Evolutionary conservation across 2,888 invertebrate genomes (phyloP).

Genomic region (Lasioglossum morio): DNA sequence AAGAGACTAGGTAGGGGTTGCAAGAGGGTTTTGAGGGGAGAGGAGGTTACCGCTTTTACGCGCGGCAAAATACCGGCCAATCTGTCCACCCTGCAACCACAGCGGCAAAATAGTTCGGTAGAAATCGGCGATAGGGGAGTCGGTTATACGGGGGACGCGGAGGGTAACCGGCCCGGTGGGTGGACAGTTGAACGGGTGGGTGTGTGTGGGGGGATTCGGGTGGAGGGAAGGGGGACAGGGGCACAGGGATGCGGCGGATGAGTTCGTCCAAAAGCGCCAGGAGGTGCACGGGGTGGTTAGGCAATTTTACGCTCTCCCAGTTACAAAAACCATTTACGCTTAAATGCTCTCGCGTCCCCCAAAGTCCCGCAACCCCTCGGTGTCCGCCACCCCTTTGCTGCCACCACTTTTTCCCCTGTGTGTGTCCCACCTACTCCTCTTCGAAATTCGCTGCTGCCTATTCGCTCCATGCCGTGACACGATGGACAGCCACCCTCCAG

Average conservation of each 20-base stretch:
- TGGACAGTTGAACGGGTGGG: constrained; percentile 37
- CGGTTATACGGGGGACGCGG: constrained; percentile 56
- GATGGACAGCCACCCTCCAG: constrained; percentile 71
- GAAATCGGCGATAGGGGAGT: constrained; percentile 75
- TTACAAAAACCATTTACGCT: constrained; percentile 84
- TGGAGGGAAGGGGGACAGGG: constrained; percentile 18
- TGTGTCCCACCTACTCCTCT: constrained; percentile 51
- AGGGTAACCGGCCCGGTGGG: constrained; percentile 48
- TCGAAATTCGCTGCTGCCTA: constrained; percentile 64
- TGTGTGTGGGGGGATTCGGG: not conserved
- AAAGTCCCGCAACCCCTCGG: constrained; percentile 74
- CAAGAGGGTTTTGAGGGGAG: not conserved
- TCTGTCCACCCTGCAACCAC: constrained; percentile 80
- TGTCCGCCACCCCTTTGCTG: constrained; percentile 52
- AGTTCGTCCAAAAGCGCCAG: constrained; percentile 78
- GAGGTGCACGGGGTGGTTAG: constrained; percentile 81
- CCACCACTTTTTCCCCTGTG: constrained; percentile 59
- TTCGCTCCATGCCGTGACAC: constrained; percentile 68
- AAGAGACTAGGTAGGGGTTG: not conserved
- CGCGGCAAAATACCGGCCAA: constrained; percentile 82
- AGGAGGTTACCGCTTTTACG: constrained; percentile 74
- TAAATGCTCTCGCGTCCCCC: constrained; percentile 80
- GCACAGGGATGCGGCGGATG: constrained; percentile 69
- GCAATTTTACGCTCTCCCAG: constrained; percentile 84
- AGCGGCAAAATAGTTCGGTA: constrained; percentile 79